Conservation (phyloP, 2,113 vertebrate genomes). For the Oryzias curvinotus region DNA sequence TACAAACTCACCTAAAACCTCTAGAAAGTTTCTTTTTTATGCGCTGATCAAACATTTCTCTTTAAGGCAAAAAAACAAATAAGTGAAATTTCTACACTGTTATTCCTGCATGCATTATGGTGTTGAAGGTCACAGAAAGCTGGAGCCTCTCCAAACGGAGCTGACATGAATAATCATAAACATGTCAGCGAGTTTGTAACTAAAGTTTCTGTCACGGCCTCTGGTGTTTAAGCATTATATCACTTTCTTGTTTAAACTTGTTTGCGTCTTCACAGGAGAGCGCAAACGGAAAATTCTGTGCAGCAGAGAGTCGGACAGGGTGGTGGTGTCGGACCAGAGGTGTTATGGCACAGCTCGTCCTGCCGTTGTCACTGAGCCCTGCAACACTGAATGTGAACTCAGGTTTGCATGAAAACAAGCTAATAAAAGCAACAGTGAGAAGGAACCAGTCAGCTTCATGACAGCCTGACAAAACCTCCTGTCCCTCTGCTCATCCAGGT, state of each 20-base stretch:
- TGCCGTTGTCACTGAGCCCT: slow-evolving; percentile 82
- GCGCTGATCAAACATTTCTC: too few species aligned
- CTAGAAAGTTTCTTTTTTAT: too few species aligned
- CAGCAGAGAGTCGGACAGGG: slow-evolving; percentile 88
- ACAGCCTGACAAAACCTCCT: neutral
- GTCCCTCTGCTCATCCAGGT: slow-evolving; percentile 68
- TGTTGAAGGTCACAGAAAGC: neutral
- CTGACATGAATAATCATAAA: neutral
- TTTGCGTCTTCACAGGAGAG: slow-evolving; percentile 79
- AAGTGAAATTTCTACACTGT: neutral
- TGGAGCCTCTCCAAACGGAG: neutral
- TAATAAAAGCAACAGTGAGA: neutral
- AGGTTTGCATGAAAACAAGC: slow-evolving; percentile 74
- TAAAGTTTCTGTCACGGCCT: neutral
- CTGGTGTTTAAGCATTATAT: neutral
- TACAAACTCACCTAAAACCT: too few species aligned
- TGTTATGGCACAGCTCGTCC: slow-evolving; percentile 86
- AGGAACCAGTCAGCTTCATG: neutral
- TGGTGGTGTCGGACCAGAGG: slow-evolving; percentile 94
- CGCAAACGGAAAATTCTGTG: slow-evolving; percentile 88
- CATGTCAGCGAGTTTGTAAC: neutral
- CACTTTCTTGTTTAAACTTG: neutral
- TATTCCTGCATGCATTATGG: neutral
- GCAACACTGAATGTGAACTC: slow-evolving; percentile 92
- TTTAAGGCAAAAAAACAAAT: neutral